phyloP scores from a whole-genome alignment of 92 coral and sea anemone species.

The Palythoa heliodiscus region DNA sequence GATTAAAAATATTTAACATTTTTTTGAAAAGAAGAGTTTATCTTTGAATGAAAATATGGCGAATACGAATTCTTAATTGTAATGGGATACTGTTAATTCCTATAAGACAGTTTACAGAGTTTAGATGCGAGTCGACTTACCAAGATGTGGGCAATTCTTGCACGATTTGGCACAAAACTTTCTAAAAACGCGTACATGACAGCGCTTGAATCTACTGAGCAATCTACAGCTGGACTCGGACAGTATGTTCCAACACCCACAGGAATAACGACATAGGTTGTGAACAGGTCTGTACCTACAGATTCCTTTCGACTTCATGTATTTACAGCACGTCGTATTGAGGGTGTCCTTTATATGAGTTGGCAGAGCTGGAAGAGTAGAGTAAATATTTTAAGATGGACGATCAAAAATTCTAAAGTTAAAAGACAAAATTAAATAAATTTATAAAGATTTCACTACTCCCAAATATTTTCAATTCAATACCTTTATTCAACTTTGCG shows the following conservation, averaged over 20 bases:
- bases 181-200: neutral
- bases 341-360: slow-evolving; percentile 15
- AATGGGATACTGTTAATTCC: no score
- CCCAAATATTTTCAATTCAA: neutral
- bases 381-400: neutral
- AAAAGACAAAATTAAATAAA: neutral
- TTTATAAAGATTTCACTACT: neutral
- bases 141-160: slow-evolving; percentile 13
- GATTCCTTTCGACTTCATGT: slow-evolving; percentile 28
- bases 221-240: slow-evolving; percentile 5
- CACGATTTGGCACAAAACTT: slow-evolving; percentile 20
- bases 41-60: no score
- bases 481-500: no score
- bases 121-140: slow-evolving; percentile 8
- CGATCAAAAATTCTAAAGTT: neutral
- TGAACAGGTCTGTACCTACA: slow-evolving; percentile 2
- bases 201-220: neutral
- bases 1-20: no score
- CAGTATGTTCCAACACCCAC: slow-evolving; percentile 33
- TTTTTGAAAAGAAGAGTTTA: neutral
- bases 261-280: slow-evolving; percentile 20
- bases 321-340: slow-evolving; percentile 4
- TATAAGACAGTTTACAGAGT: no score
- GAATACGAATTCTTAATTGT: no score
- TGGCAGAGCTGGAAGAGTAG: slow-evolving; percentile 19